Base-by-base conservation (phyloP, 1,140 invertebrate genomes). In the Hestina assimilis region DNA sequence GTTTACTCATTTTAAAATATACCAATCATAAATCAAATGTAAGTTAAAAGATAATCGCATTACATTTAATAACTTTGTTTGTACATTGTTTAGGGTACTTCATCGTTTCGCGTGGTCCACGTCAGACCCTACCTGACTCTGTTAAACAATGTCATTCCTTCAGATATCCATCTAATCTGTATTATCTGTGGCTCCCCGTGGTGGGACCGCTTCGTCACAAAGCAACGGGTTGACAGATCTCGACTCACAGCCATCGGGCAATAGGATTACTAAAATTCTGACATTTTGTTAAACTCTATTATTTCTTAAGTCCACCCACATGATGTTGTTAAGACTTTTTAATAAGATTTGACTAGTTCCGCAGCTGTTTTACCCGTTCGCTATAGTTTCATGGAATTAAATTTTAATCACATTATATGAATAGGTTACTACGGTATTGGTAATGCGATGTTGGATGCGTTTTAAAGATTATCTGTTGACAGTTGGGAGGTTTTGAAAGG, bases 191-290 rank as follows among this genome's bases (percentile, higher is more conserved):
- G 50, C 78, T 68, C 75, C 84, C 84, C 71, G 82, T 72, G 3
- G 82, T 45, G 81, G 64, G 68, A 68, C 64, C 79, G 79, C 75
- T 73, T 66, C 75, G 65, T 78, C 79, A 84, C 84, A 86, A 86
- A 86, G 76, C 75, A 84, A 84, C 76, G 84, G 84, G 83, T 86
- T 87, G 84, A 87, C 83, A 87, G 77, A 78, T 83, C 75, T 78
- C 73, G 59, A 75, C 75, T 75, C 78, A 71, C 74, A 66, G 64
- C 71, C 79, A 71, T 72, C 58, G 51, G 60, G 54, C 60, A 77
- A 85, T 81, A 77, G 78, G 76, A 82, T 85, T 85, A 83, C 74
- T 75, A 75, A 80, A 75, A 75, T 69, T 72, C 54, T 63, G 63
- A 70, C 66, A 52, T 76, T 73, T 67, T 59, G 59, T 73, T 51